Evolutionary conservation across 1,140 invertebrate species (phyloP).

Genomic region (Wasmannia auropunctata): DNA sequence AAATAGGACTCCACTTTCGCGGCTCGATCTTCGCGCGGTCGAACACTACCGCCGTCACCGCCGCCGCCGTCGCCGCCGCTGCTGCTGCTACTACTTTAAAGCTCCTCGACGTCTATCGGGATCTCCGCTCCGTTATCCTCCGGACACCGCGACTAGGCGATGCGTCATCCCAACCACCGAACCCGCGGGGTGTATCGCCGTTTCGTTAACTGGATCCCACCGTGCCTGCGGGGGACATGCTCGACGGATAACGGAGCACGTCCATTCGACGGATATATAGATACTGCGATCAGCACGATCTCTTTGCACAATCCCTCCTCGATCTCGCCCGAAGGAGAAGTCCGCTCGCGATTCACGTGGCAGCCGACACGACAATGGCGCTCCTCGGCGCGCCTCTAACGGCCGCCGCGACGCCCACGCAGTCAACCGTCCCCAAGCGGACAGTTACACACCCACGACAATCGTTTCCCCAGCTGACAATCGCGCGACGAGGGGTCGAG

Average conservation of each 20-base stretch:
- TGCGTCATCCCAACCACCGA: constrained; percentile 18
- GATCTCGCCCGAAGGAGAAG: constrained; percentile 34
- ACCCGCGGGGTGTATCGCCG: not conserved
- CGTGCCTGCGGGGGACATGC: not conserved
- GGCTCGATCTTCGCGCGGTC: constrained; percentile 32
- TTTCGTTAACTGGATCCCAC: constrained; percentile 16
- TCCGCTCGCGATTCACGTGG: constrained; percentile 69
- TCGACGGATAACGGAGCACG: not conserved
- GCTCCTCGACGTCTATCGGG: not conserved
- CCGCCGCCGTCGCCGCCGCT: not conserved
- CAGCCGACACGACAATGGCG: constrained; percentile 70
- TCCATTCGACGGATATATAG: not conserved
- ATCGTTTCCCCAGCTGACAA: constrained; percentile 46
- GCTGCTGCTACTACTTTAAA: not conserved
- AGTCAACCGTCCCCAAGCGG: constrained; percentile 69
- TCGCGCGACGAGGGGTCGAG: not conserved
- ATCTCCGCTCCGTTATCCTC: constrained; percentile 14
- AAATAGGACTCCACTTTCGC: constrained; percentile 50
- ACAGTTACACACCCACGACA: constrained; percentile 72
- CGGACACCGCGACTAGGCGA: constrained; percentile 22
- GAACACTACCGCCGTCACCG: not conserved
- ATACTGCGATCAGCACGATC: not conserved
- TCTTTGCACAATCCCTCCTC: not conserved
- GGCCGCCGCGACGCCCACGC: constrained; percentile 71
- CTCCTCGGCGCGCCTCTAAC: constrained; percentile 68